phyloP scores from a whole-genome alignment of 2,113 vertebrate species.

The Prunella fulvescens region DNA sequence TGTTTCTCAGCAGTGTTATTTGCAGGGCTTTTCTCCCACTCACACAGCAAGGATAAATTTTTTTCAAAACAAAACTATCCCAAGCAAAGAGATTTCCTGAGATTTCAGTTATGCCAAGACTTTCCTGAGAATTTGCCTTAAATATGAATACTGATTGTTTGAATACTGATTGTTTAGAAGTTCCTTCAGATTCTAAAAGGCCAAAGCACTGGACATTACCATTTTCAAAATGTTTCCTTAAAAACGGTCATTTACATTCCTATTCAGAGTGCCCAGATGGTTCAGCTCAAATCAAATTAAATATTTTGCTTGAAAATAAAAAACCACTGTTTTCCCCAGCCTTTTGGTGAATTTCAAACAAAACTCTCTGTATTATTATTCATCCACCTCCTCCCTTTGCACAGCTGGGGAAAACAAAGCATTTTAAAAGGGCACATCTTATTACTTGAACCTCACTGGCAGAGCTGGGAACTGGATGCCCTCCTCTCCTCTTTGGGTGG shows the following conservation, averaged over 20 bases:
- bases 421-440: neutral
- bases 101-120: neutral
- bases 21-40: neutral
- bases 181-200: neutral
- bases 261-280: neutral
- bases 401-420: neutral
- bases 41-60: neutral
- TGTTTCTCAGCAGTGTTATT: neutral
- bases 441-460: neutral
- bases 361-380: neutral
- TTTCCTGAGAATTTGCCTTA: neutral
- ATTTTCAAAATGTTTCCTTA: neutral
- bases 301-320: neutral
- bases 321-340: neutral
- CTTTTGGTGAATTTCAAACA: neutral
- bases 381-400: neutral
- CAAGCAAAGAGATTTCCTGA: neutral
- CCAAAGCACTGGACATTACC: neutral
- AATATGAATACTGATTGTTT: neutral
- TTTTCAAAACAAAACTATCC: neutral
- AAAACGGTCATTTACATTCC: neutral
- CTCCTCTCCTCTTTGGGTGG: neutral
- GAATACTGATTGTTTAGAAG: neutral
- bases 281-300: neutral
- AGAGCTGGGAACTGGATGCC: neutral